Evolutionary conservation across 2,113 vertebrate species (phyloP).

Genomic region (Thamnaconus septentrionalis): DNA sequence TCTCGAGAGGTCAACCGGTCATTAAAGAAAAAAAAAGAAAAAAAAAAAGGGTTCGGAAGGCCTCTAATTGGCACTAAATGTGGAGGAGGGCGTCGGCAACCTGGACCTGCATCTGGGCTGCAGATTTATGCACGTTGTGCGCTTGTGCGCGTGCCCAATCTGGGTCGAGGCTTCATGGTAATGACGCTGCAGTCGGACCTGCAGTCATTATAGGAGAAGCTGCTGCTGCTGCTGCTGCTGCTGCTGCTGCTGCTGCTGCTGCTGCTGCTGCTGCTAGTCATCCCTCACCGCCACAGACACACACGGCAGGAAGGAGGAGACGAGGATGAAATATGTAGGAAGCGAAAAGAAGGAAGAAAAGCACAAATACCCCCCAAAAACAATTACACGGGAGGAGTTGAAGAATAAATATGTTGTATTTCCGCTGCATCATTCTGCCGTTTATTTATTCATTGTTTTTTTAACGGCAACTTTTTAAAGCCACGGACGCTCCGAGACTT

Average conservation of each 20-base stretch:
- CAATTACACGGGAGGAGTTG: too few relatives aligned
- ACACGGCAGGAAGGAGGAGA: conserved; percentile 19
- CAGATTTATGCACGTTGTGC: conserved; percentile 51
- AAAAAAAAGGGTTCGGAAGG: conserved; percentile 25
- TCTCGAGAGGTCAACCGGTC: conserved; percentile 21
- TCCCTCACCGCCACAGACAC: conserved; percentile 39
- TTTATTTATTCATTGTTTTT: too few relatives aligned
- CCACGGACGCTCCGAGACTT: too few relatives aligned
- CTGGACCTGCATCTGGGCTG: conserved; percentile 30
- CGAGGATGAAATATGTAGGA: conserved; percentile 5
- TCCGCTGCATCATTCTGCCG: too few relatives aligned
- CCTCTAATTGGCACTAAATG: conserved; percentile 57
- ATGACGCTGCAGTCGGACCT: conserved; percentile 39
- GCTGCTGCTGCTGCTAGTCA: conserved; percentile 46
- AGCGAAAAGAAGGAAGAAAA: neutral
- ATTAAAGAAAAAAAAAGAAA: neutral
- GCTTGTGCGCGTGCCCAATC: conserved; percentile 49
- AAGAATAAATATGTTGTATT: too few relatives aligned
- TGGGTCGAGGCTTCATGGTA: conserved; percentile 60
- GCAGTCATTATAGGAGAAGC: conserved; percentile 62
- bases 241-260: conserved; percentile 51
- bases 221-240: conserved; percentile 51
- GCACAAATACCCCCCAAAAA: neutral
- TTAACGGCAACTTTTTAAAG: too few relatives aligned
- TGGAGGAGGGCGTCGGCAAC: conserved; percentile 30